Percentiles rank a stretch among this genome's conserved stretches.
Evolutionary conservation across 2,113 vertebrate species (phyloP).

Genomic region (Dissostichus mawsoni): DNA sequence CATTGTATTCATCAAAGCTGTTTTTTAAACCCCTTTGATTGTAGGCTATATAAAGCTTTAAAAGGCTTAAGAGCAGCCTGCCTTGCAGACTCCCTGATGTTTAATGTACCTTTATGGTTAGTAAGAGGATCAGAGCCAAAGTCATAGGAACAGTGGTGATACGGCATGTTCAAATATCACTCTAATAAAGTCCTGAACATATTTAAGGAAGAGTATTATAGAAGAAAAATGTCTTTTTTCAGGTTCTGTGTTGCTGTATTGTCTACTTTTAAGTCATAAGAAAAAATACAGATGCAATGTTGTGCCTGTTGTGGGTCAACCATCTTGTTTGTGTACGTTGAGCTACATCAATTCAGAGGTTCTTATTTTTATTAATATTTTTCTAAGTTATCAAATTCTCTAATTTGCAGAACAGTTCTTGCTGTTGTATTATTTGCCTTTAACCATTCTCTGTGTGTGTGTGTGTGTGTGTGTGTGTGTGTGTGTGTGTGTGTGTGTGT

Average conservation of each 20-base stretch:
- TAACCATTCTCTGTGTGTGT: too few species aligned
- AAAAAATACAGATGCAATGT: neutral
- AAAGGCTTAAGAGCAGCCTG: neutral
- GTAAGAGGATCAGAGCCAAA: constrained; percentile 1
- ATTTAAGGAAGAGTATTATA: neutral
- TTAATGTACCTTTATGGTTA: constrained; percentile 29
- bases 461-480: too few species aligned
- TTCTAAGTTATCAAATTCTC: too few species aligned
- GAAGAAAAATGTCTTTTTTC: too few species aligned
- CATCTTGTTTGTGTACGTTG: too few species aligned
- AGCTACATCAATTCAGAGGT: too few species aligned
- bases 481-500: too few species aligned
- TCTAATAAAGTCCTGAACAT: neutral
- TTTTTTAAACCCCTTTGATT: constrained; percentile 15
- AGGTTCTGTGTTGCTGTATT: neutral
- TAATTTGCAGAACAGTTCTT: too few species aligned
- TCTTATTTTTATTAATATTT: too few species aligned
- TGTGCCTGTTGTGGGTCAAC: too few species aligned
- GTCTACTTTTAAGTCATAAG: neutral
- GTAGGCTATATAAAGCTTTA: constrained; percentile 5
- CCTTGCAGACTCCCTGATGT: constrained; percentile 20
- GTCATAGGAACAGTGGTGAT: neutral
- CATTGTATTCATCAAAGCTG: constrained; percentile 18
- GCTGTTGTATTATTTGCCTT: too few species aligned
- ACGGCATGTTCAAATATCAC: constrained; percentile 2